Base-by-base conservation (phyloP, 1,140 invertebrate genomes). In the Acromyrmex heyeri region DNA sequence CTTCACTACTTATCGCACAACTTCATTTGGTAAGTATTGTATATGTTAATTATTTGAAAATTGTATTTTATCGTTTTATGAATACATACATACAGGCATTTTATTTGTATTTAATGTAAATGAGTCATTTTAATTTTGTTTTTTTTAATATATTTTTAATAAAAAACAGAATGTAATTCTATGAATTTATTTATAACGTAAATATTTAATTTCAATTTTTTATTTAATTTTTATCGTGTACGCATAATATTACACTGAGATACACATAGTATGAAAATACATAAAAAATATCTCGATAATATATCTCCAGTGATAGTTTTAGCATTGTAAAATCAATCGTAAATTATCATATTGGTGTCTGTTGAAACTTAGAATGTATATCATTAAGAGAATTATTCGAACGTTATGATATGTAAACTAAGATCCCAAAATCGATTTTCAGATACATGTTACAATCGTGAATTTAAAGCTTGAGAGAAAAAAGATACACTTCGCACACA, bases 391-490 rank as follows among this genome's bases (percentile, higher is more conserved):
- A 38, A n/a, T 69, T 38, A 18, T 55, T 12, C 14, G 10, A 53
- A 67, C 14, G 0, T 8, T 48, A 27, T 24, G 30, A 69, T 38
- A 55, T 21, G 2, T 18, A 50, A 79, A 18, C n/a, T 38, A 8
- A 10, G n/a, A 78, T 50, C 18, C 8, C n/a, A 67, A 50, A 27
- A 27, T 67, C 21, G 61, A 38, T 48, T 78, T 21, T 48, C 3
- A 8, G 8, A 21, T 70, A 30, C 3, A 10, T 70, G 12, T 48
- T 44, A 21, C 21, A 34, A 59, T 72, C 27, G n/a, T 18, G 24
- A 59, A 82, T 48, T 73, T 82, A 18, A 82, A 44, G 21, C 3
- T 72, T 16, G 21, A n/a, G 38, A 21, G 14, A 8, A 61, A 27
- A 82, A 72, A 73, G 53, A 18, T 30, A 30, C 14, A 3, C 27